Evolutionary conservation across 2,888 invertebrate species (phyloP).

Genomic region (Parnassius smintheus): DNA sequence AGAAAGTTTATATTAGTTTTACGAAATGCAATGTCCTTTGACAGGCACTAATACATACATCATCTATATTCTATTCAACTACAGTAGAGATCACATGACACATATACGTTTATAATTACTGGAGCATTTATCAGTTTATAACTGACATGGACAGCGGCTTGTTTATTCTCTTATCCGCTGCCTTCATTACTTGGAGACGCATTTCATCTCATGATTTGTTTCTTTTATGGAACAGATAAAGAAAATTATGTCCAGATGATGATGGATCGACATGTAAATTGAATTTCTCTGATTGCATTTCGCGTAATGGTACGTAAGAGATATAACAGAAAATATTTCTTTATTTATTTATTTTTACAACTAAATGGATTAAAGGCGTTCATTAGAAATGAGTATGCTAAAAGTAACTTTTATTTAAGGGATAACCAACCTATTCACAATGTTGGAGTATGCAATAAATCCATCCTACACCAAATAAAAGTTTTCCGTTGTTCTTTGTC

Average conservation of each 20-base stretch:
- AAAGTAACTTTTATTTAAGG: too few relatives aligned
- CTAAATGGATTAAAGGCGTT: too few relatives aligned
- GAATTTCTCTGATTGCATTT: constrained; percentile 1
- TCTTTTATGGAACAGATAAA: constrained; percentile 6
- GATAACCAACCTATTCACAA: too few relatives aligned
- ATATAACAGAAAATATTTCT: too few relatives aligned
- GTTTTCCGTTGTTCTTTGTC: too few relatives aligned
- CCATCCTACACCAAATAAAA: too few relatives aligned
- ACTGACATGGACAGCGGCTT: constrained; percentile 3
- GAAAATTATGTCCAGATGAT: constrained; percentile 6
- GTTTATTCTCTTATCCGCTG: constrained; percentile 10
- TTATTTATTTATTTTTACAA: too few relatives aligned
- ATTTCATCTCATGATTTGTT: constrained; percentile 7
- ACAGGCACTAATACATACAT: too few relatives aligned
- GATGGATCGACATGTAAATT: constrained; percentile 9
- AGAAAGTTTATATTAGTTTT: too few relatives aligned
- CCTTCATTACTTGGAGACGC: constrained; percentile 2
- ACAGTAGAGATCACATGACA: not conserved
- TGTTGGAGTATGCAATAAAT: too few relatives aligned
- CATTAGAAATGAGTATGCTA: too few relatives aligned
- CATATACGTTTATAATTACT: not conserved
- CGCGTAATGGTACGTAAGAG: not conserved
- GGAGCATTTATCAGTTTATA: not conserved
- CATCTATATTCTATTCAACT: not conserved
- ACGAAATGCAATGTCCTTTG: too few relatives aligned